Evolutionary conservation across 2,113 vertebrate genomes (phyloP), one percentile per base, ranked within the genome.

Genomic region (Aepyceros melampus): DNA sequence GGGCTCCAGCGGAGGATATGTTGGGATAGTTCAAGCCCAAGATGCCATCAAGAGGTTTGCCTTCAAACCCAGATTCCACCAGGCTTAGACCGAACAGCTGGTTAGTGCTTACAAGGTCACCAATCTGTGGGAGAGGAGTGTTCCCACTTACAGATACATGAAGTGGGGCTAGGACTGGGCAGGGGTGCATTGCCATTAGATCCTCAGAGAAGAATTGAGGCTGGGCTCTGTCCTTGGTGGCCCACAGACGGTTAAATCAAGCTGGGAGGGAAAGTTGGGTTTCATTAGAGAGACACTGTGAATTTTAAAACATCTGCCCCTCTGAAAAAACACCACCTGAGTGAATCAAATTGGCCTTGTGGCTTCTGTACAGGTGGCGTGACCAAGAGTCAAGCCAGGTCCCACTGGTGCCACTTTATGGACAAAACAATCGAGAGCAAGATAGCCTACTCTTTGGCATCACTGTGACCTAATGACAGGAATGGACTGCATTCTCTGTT

Each of bases 1-100:
- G 19, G 33, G 2, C 4, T 19, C 8, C 7, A 67, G 16, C 10
- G 33, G 5, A 10, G 17, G 64, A 67, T 36, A 19, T 1, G 16
- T 36, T 67, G 4, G 33, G 33, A 8, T 67, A 67, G 64, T 5
- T 19, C 64, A 67, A 67, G 33, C 64, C 64, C 16, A 67, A 67
- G 64, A 67, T 0, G 0, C 16, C 64, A 67, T 67, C 64, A 67
- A 21, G 36, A 1, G 5, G 13, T 31, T 5, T 14, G 2, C 0
- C 1, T 21, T 3, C 3, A 36, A 36, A 36, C 33, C 33, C 4
- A 0, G 3, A 16, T 62, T 33, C 60, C 0, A 0, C 60, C 33
- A 21, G 0, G 7, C 64, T 67, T 67, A 67, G 33, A n/a, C 33
- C 9, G 0, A 67, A 67, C 0, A 16, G 33, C 64, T 36, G 64